Base-by-base conservation (phyloP, 2,797 vertebrate species). In the Naso thynnoides region DNA sequence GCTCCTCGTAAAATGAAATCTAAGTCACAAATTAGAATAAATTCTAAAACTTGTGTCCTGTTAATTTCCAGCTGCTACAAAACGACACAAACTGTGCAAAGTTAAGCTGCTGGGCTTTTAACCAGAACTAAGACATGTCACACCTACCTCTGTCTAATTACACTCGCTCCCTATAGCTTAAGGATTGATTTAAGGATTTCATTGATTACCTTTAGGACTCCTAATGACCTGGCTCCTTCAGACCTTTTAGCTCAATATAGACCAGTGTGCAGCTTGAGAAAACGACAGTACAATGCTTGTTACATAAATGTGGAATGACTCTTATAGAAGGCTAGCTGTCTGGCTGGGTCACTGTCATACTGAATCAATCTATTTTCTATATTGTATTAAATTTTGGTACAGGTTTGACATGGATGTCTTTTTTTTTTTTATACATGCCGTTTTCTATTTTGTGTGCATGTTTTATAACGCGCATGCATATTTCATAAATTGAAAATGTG, bases 181-280 rank as follows among this genome's bases (percentile, higher is more conserved):
- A 38, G 24, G 24, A 67, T 56, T 39, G 61, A 76, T 52, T 76
- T 47, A 27, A 71, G 39, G 29, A 41, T 58, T 45, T 39, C 33
- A 71, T 67, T 57, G 29, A 67, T 62, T 39, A 36, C 8, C 65
- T 38, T 53, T 60, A 47, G 66, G 21, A 29, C 5, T 26, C 55
- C 31, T 66, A 47, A 55, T 39, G 71, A 36, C 6, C 42, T 31
- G 8, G 24, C 16, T 36, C 1, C 45, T 38, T 66, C 23, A 45
- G 29, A 63, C 26, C 1, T 49, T 64, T 62, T 2, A 57, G 19
- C 26, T 9, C 16, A 3, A 11, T 11, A 47, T n/a, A 6, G 45
- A 18, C 14, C 26, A 38, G 19, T 10, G 3, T 31, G 21, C 10
- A 16, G 33, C 62, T 19, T 33, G 29, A 45, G 24, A 23, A 44